Conservation (phyloP, 2,888 invertebrate genomes). For the Venustoraphidia nigricollis region DNA sequence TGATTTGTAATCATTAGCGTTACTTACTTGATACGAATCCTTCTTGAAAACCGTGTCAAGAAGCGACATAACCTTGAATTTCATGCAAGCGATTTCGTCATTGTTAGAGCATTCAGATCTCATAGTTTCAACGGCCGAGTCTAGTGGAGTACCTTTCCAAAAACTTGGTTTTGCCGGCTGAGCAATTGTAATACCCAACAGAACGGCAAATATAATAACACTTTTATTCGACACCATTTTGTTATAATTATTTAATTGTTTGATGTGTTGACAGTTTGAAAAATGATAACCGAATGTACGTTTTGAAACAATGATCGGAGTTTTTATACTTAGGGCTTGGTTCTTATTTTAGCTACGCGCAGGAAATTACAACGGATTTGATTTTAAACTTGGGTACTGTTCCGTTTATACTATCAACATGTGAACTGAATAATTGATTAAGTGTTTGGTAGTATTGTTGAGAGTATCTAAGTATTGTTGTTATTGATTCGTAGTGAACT, state of each 20-base stretch:
- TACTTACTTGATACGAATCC: conserved; percentile 57
- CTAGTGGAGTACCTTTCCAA: conserved; percentile 58
- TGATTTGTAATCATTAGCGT: neutral
- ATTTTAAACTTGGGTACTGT: too few species aligned
- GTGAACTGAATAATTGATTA: too few species aligned
- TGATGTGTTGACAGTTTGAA: too few species aligned
- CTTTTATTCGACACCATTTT: conserved; percentile 17
- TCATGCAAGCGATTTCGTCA: conserved; percentile 67
- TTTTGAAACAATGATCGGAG: too few species aligned
- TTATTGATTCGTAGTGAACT: too few species aligned
- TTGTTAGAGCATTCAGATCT: conserved; percentile 56
- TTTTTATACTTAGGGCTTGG: too few species aligned
- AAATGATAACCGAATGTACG: too few species aligned
- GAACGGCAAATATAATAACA: conserved; percentile 30
- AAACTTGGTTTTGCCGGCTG: conserved; percentile 48
- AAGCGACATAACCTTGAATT: conserved; percentile 65
- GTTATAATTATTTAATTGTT: neutral
- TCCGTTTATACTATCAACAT: too few species aligned
- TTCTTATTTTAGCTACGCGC: too few species aligned
- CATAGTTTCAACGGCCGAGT: conserved; percentile 61
- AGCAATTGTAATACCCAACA: conserved; percentile 39
- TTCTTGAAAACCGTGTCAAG: conserved; percentile 65
- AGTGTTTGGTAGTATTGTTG: too few species aligned
- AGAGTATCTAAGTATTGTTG: too few species aligned
- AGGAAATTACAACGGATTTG: too few species aligned